phyloP scores from a whole-genome alignment of 2,797 vertebrate genomes.

The Siniperca obscura region DNA sequence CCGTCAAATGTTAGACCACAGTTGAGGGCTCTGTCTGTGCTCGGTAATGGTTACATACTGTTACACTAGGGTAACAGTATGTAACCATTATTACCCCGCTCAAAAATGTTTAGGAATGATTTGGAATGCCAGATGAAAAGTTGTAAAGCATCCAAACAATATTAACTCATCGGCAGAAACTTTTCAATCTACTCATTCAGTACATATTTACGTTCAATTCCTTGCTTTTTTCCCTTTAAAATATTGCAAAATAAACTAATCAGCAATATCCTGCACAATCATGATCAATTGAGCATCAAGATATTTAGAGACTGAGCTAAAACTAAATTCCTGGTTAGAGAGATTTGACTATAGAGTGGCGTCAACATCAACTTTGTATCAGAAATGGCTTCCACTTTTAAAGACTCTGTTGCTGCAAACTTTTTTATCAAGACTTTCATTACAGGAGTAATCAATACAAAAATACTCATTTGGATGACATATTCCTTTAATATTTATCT shows the following conservation, averaged over 20 bases:
- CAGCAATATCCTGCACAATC: background rate
- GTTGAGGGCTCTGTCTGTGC: background rate
- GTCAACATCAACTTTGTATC: background rate
- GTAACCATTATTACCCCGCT: background rate
- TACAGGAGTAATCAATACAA: background rate
- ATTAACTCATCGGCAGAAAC: background rate
- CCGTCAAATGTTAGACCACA: background rate
- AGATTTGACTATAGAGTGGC: background rate
- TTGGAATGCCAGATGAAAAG: background rate
- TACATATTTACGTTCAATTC: background rate
- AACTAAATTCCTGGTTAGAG: background rate
- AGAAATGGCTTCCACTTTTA: background rate
- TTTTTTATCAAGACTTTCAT: background rate
- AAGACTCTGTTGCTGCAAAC: background rate
- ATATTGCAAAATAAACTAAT: background rate
- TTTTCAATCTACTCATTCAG: background rate
- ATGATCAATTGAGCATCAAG: background rate
- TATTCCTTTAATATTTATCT: slow-evolving; percentile 1
- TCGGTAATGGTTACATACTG: too few species aligned
- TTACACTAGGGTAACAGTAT: background rate
- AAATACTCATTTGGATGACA: background rate
- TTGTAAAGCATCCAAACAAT: background rate
- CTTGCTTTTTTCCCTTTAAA: background rate
- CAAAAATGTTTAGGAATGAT: background rate
- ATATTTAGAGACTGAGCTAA: background rate